phyloP scores from a whole-genome alignment of 2,888 invertebrate species.

The Coleophora flavipennella region DNA sequence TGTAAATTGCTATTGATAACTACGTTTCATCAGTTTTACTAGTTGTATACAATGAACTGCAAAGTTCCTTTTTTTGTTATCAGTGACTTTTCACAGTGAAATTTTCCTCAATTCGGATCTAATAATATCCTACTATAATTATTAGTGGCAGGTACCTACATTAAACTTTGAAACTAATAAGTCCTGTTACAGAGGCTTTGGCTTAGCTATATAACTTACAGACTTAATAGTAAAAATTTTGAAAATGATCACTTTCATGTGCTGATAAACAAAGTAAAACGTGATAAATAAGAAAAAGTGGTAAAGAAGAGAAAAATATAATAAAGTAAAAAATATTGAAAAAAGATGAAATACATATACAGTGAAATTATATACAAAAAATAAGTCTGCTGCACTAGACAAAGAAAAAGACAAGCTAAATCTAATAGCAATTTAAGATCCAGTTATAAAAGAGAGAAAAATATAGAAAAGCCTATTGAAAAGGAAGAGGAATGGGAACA shows the following conservation, averaged over 20 bases:
- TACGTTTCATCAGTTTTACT: too few species aligned
- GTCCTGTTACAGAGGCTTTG: slow-evolving; percentile 61
- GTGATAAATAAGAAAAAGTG: slow-evolving; percentile 32
- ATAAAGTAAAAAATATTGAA: too few species aligned
- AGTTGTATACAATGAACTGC: too few species aligned
- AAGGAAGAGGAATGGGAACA: slow-evolving; percentile 58
- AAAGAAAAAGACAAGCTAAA: slow-evolving; percentile 14
- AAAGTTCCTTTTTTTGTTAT: too few species aligned
- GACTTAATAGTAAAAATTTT: slow-evolving; percentile 6
- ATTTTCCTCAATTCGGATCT: slow-evolving; percentile 67
- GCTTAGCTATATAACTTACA: slow-evolving; percentile 13
- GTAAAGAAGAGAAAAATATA: slow-evolving; percentile 27
- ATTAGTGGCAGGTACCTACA: slow-evolving; percentile 4
- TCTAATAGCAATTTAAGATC: slow-evolving; percentile 25
- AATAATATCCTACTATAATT: slow-evolving; percentile 26
- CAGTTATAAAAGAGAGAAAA: slow-evolving; percentile 33
- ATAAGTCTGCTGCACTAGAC: too few species aligned
- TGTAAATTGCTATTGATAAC: too few species aligned
- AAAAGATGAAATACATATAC: too few species aligned
- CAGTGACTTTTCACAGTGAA: too few species aligned
- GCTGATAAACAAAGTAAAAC: slow-evolving; percentile 62
- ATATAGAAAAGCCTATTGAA: slow-evolving; percentile 35
- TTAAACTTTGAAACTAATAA: slow-evolving; percentile 15
- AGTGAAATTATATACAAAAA: too few species aligned
- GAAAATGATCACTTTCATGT: slow-evolving; percentile 62